Evolutionary conservation across 2,797 vertebrate species (phyloP).

Genomic region (Chaenodraco wilsoni): DNA sequence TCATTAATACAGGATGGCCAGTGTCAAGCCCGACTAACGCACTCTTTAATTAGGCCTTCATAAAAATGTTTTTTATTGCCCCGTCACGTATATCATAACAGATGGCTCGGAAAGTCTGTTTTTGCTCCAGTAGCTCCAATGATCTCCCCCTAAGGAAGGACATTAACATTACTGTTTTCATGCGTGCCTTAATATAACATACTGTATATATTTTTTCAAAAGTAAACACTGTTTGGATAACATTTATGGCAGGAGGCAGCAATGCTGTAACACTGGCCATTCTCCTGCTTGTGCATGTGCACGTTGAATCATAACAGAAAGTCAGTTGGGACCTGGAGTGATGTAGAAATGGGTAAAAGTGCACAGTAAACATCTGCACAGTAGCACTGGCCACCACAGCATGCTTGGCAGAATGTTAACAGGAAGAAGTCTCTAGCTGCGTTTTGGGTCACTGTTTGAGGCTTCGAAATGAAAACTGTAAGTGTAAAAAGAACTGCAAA

Average conservation of each 20-base stretch:
- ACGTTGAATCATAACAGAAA: background rate
- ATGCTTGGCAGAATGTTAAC: background rate
- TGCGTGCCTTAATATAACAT: background rate
- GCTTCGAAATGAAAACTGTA: background rate
- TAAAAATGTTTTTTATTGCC: conserved; percentile 64
- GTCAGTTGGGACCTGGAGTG: background rate
- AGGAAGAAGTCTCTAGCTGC: background rate
- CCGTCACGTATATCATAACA: conserved; percentile 51
- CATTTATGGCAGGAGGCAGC: background rate
- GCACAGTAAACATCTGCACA: background rate
- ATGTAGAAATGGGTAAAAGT: background rate
- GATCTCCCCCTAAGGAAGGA: conserved; percentile 26
- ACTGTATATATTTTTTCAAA: background rate
- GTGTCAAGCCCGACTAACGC: conserved; percentile 44
- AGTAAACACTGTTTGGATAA: background rate
- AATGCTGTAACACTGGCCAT: background rate
- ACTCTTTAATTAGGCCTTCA: conserved; percentile 68
- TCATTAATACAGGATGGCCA: conserved; percentile 60
- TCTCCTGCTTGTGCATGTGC: background rate
- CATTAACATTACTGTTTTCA: conserved; percentile 12
- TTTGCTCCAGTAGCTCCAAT: conserved; percentile 31
- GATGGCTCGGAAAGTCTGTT: conserved; percentile 33
- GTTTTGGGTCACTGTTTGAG: background rate
- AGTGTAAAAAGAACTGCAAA: too few relatives aligned
- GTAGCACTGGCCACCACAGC: background rate